A percentile compares a stretch with the other conserved stretches of the same genome.
Evolutionary conservation across 1,140 invertebrate genomes (phyloP).

Genomic region (Drosophila ogumai): DNA sequence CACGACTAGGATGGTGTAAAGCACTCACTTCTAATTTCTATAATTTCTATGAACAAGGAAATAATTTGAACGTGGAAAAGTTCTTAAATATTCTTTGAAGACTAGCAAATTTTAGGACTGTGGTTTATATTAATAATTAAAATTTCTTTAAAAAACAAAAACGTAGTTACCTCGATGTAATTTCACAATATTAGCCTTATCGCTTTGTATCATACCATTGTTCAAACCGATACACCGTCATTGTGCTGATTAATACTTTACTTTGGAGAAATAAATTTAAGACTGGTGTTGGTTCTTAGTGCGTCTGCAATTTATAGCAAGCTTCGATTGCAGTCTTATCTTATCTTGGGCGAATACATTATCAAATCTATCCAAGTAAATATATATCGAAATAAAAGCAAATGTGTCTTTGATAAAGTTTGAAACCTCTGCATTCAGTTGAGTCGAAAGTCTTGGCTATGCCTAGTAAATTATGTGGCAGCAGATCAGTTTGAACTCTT

Average conservation of each 20-base stretch:
- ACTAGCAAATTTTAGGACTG: no score
- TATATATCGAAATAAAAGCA: background rate
- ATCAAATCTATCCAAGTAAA: background rate
- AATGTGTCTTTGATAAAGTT: background rate
- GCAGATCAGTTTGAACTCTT: slow-evolving; percentile 61
- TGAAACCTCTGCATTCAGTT: background rate
- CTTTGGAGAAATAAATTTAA: background rate
- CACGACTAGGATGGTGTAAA: no score
- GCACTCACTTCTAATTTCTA: no score
- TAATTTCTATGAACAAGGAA: no score
- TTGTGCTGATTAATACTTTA: background rate
- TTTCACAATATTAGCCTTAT: background rate
- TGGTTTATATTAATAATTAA: no score
- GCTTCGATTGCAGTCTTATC: background rate
- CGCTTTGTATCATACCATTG: background rate
- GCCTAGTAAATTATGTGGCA: slow-evolving; percentile 9
- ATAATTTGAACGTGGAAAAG: no score
- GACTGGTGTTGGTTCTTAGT: background rate
- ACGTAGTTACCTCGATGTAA: background rate
- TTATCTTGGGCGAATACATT: background rate
- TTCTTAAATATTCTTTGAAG: no score
- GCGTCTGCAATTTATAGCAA: background rate
- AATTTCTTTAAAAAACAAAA: no score
- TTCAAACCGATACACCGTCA: slow-evolving; percentile 2
- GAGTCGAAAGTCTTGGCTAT: background rate